Evolutionary conservation across 2,797 vertebrate species (phyloP).

Genomic region (Momotus momota): DNA sequence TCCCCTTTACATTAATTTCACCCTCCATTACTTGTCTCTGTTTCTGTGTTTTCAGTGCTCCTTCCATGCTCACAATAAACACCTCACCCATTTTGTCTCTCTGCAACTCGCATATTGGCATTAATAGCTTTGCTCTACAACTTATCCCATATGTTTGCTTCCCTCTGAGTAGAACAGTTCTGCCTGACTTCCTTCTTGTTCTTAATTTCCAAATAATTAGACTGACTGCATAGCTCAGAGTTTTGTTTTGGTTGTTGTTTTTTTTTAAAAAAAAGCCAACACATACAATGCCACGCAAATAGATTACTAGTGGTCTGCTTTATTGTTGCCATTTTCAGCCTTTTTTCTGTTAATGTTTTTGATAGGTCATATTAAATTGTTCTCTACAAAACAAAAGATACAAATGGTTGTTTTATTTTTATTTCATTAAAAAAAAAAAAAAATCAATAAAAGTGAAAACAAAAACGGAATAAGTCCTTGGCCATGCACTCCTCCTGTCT

Average conservation of each 20-base stretch:
- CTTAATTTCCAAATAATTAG: constrained; percentile 45
- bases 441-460: neutral
- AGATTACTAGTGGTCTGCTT: neutral
- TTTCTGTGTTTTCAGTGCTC: neutral
- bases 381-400: neutral
- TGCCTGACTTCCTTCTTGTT: neutral
- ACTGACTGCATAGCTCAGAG: neutral
- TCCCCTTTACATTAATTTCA: neutral
- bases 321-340: neutral
- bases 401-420: neutral
- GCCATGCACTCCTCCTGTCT: neutral
- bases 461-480: neutral
- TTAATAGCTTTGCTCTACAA: constrained; percentile 30
- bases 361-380: neutral
- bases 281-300: neutral
- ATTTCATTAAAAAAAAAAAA: neutral
- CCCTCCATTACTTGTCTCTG: neutral
- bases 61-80: neutral
- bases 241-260: neutral
- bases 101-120: neutral
- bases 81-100: neutral
- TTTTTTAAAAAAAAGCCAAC: too few relatives aligned
- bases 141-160: constrained; percentile 38
- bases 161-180: neutral
- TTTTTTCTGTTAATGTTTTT: neutral